Evolutionary conservation across 2,888 invertebrate genomes (phyloP).

Genomic region (Nemotelus nigrinus): DNA sequence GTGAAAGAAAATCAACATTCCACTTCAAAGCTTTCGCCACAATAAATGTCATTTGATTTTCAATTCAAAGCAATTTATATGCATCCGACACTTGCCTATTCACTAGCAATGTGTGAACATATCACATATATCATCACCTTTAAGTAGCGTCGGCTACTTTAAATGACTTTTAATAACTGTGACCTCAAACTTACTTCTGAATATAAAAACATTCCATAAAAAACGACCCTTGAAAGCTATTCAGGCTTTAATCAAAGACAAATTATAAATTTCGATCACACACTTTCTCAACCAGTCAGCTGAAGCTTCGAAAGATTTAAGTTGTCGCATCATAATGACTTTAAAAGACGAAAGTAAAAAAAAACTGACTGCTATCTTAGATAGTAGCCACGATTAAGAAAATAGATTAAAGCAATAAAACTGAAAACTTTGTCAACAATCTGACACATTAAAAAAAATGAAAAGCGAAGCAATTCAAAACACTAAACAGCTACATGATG

Average conservation of each 20-base stretch:
- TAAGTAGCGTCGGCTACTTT: conserved; percentile 3
- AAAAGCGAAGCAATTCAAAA: neutral
- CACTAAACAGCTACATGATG: neutral
- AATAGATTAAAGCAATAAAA: conserved; percentile 40
- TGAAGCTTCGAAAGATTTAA: conserved; percentile 27
- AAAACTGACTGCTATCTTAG: neutral
- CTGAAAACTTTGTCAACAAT: conserved; percentile 35
- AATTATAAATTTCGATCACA: conserved; percentile 31
- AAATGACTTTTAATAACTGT: neutral
- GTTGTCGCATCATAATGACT: neutral
- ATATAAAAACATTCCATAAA: no score
- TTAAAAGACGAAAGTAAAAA: neutral
- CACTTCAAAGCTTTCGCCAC: no score
- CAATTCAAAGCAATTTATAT: no score
- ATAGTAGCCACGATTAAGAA: conserved; percentile 34
- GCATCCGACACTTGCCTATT: no score
- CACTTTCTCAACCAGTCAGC: neutral
- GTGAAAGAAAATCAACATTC: no score
- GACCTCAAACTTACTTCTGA: conserved; percentile 3
- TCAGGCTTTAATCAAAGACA: neutral
- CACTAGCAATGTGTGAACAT: conserved; percentile 12
- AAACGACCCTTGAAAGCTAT: no score
- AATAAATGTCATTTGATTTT: no score
- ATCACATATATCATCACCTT: neutral
- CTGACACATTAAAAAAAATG: conserved; percentile 21